Percentiles rank a stretch among this genome's conserved stretches.
phyloP scores from a whole-genome alignment of 2,113 vertebrate genomes.

The Hemichromis elongatus region DNA sequence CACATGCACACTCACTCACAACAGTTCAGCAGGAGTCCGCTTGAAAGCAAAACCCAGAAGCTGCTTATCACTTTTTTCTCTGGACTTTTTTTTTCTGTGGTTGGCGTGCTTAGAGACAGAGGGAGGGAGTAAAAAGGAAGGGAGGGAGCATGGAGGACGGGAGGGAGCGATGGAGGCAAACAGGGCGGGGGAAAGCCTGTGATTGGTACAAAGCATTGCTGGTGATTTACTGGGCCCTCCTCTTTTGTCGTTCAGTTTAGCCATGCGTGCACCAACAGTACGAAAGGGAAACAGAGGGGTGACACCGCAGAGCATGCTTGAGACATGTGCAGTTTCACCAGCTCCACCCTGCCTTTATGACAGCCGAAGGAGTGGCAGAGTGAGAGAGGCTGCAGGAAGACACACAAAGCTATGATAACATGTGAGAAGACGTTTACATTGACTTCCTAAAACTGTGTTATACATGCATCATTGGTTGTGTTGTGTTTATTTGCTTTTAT shows the following conservation, averaged over 20 bases:
- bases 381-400: slow-evolving; percentile 12
- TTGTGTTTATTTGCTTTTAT: background rate
- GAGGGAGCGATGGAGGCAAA: background rate
- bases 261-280: slow-evolving; percentile 6
- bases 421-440: background rate
- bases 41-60: slow-evolving; percentile 78
- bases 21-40: slow-evolving; percentile 64
- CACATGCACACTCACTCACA: slow-evolving; percentile 11
- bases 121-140: slow-evolving; percentile 20
- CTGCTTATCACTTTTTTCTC: slow-evolving; percentile 69
- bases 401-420: slow-evolving; percentile 10
- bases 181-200: slow-evolving; percentile 45
- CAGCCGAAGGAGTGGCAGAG: slow-evolving; percentile 38
- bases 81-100: slow-evolving; percentile 42
- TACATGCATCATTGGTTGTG: background rate
- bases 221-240: slow-evolving; percentile 39
- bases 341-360: slow-evolving; percentile 50
- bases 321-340: slow-evolving; percentile 47
- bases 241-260: slow-evolving; percentile 29
- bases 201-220: slow-evolving; percentile 62
- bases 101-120: slow-evolving; percentile 55
- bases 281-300: slow-evolving; percentile 29
- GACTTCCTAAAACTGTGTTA: background rate
- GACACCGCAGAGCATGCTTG: slow-evolving; percentile 41
- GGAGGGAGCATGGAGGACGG: background rate